A percentile compares a stretch with the other conserved stretches of the same genome.
These are phyloP conservation scores for Rhinogobio ventralis DNA, from an alignment of 2,797 vertebrate species.

Conservation along the genomic window DNA sequence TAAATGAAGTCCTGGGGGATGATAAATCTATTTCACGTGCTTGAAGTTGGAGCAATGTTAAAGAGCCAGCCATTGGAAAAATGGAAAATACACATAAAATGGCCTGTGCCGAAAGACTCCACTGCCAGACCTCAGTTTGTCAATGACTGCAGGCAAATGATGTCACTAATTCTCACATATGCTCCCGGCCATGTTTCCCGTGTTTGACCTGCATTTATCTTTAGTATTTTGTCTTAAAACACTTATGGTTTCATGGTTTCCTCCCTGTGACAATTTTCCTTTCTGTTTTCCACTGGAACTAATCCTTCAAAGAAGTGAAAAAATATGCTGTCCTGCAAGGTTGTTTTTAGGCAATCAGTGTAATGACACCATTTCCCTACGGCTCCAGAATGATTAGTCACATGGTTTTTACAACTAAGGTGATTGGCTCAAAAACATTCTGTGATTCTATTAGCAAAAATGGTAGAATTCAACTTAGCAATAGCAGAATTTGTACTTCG, in stretches of 20 bases:
- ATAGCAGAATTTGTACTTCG: not conserved
- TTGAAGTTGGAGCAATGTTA: constrained; percentile 17
- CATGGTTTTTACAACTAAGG: not conserved
- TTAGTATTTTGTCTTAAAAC: not conserved
- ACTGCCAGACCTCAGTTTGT: constrained; percentile 44
- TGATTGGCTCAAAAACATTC: not conserved
- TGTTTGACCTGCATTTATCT: constrained; percentile 46
- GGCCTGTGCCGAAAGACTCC: not conserved
- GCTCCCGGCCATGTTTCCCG: constrained; percentile 16
- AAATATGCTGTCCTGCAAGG: not conserved
- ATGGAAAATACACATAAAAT: constrained; percentile 42
- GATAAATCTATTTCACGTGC: constrained; percentile 43
- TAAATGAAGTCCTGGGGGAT: constrained; percentile 45
- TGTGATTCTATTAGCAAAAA: not conserved
- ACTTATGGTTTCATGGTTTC: constrained; percentile 30
- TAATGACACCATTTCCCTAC: not conserved
- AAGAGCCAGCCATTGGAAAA: constrained; percentile 26
- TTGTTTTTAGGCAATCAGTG: not conserved
- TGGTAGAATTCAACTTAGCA: not conserved
- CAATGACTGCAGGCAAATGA: constrained; percentile 49
- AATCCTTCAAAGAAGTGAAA: constrained; percentile 5
- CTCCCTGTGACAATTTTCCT: constrained; percentile 6
- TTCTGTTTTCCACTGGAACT: constrained; percentile 22
- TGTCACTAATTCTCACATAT: constrained; percentile 37
- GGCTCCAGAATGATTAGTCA: not conserved